Base-by-base conservation (phyloP, 2,797 vertebrate genomes). In the Arnoldichthys spilopterus region DNA sequence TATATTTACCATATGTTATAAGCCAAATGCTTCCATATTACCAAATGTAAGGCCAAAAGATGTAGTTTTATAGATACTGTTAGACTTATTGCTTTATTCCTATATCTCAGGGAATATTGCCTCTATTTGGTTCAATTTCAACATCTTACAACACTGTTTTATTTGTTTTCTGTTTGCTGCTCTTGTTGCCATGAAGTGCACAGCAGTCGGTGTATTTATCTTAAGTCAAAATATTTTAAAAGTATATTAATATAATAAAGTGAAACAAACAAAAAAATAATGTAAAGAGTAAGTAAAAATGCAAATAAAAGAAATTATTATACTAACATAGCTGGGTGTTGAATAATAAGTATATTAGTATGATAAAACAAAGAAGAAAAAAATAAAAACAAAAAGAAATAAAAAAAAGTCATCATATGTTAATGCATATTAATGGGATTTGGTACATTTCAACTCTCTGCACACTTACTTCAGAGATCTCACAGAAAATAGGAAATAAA, bases 141-240 rank as follows among this genome's bases (percentile, higher is more conserved):
- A 56, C 54, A 56, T 24, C 22, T 37, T 37, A 43, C 9, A 37
- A 11, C 45, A 16, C 62, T 68, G 22, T 32, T 51, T 72, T 77
- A 63, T 72, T 76, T 84, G 78, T 78, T 82, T 86, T 78, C 53
- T 73, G 45, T 81, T 80, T 82, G 24, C 56, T 51, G 45, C 63
- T 59, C 54, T 66, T 70, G 83, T 83, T 80, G 81, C 79, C 76
- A 86, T 32, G 6, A 82, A 79, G 83, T 82, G 72, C 30, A 18
- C 8, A 51, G 51, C 37, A 47, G 28, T 76, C 54, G 30, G 40
- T 51, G 54, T 58, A 75, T 74, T 77, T 75, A 61, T 71, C 64
- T 53, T 43, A 47, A 49, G 30, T 32, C 2, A n/a, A 32, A 30
- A 58, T 13, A 59, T 59, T 54, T 56, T 24, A 30, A 56, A 56